phyloP scores from a whole-genome alignment of 2,797 vertebrate species.

The Chrysocyon brachyurus region DNA sequence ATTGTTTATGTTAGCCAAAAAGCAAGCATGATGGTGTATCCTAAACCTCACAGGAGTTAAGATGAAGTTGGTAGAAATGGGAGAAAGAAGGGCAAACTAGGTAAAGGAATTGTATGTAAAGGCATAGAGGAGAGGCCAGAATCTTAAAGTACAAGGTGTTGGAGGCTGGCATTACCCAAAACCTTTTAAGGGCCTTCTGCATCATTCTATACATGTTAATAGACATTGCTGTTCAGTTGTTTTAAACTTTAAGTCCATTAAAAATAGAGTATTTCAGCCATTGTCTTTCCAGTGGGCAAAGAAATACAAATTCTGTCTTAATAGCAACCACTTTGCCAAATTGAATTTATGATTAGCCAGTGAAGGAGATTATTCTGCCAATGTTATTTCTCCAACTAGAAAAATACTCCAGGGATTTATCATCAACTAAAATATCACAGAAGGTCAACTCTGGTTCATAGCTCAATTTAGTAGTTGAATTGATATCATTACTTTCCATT shows the following conservation, averaged over 20 bases:
- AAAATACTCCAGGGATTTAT: background rate
- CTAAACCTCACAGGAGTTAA: background rate
- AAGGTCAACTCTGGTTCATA: constrained; percentile 6
- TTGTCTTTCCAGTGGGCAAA: background rate
- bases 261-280: constrained; percentile 23
- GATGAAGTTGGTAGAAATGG: background rate
- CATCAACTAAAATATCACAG: background rate
- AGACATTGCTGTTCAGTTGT: background rate
- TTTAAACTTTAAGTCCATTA: background rate
- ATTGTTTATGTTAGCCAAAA: background rate
- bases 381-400: background rate
- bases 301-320: background rate
- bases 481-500: background rate
- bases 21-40: background rate
- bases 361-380: background rate
- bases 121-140: background rate
- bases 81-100: background rate
- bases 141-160: background rate
- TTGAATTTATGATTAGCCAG: background rate
- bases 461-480: constrained; percentile 2
- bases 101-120: background rate
- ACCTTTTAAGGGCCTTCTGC: background rate
- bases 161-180: background rate
- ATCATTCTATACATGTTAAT: background rate
- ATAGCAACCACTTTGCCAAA: background rate